phyloP scores from a whole-genome alignment of 2,113 vertebrate species.

The Copsychus sechellarum region DNA sequence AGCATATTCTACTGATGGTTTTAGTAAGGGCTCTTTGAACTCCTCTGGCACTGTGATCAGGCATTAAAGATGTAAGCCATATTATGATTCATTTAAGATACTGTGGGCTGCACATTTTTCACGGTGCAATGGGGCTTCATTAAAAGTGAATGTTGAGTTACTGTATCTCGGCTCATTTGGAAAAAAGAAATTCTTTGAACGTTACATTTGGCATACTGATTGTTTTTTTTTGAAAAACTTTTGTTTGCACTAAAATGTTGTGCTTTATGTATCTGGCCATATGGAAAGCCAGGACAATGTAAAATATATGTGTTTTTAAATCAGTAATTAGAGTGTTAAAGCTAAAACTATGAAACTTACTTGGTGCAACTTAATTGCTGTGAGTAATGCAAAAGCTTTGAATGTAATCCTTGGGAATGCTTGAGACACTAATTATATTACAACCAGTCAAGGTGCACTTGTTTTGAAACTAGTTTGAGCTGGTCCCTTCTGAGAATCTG shows the following conservation, averaged over 20 bases:
- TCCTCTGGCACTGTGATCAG: not conserved
- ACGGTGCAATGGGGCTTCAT: not conserved
- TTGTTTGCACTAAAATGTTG: slow-evolving; percentile 13
- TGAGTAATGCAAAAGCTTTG: slow-evolving; percentile 64
- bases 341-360: slow-evolving; percentile 50
- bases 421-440: slow-evolving; percentile 61
- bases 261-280: not conserved
- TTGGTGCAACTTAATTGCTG: slow-evolving; percentile 57
- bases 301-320: slow-evolving; percentile 4
- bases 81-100: slow-evolving; percentile 13
- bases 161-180: not conserved
- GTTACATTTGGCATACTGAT: rapidly evolving
- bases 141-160: not conserved
- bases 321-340: slow-evolving; percentile 36
- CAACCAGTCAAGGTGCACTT: slow-evolving; percentile 45
- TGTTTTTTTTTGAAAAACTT: not conserved
- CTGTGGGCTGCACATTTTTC: not conserved
- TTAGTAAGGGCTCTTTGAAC: slow-evolving; percentile 6
- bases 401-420: slow-evolving; percentile 55
- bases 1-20: not conserved
- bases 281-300: slow-evolving; percentile 33
- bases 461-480: slow-evolving; percentile 56
- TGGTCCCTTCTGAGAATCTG: slow-evolving; percentile 39
- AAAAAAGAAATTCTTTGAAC: not conserved
- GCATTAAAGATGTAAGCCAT: slow-evolving; percentile 30